These are phyloP conservation scores for Pseudopipra pipra DNA, from an alignment of 2,113 vertebrate species.

Conservation along the genomic window DNA sequence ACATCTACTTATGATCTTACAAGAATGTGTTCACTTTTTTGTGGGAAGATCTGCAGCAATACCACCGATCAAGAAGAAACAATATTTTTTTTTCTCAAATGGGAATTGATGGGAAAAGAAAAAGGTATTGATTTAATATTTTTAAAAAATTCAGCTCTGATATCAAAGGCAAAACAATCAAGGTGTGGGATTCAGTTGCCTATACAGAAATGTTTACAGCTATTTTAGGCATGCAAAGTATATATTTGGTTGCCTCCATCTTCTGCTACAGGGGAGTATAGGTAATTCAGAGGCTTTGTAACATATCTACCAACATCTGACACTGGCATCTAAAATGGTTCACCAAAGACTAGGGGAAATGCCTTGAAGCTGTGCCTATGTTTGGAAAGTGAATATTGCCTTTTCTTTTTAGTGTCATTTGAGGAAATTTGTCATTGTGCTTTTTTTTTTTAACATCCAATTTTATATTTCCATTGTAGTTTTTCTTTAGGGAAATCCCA, in stretches of 20 bases:
- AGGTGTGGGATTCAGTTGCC: not conserved
- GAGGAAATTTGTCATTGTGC: not conserved
- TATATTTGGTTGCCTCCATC: not conserved
- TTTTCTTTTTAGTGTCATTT: not conserved
- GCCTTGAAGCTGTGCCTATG: not conserved
- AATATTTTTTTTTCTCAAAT: not conserved
- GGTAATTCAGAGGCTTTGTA: not conserved
- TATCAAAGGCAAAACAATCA: not conserved
- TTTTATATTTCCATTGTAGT: not conserved
- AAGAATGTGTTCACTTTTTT: not conserved
- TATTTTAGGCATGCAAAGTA: not conserved
- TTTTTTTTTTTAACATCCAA: not conserved
- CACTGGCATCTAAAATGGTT: not conserved
- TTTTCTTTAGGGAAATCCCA: not conserved
- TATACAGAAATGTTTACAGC: not conserved
- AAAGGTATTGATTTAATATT: not conserved
- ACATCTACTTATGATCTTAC: not conserved
- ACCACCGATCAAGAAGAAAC: not conserved
- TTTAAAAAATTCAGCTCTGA: not conserved
- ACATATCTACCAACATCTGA: not conserved
- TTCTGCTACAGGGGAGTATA: not conserved
- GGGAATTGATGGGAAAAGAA: not conserved
- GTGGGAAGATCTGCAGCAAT: not conserved
- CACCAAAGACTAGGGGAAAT: not conserved
- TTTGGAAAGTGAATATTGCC: not conserved